Conservation (phyloP, 2,113 vertebrate species). For the Progne subis region DNA sequence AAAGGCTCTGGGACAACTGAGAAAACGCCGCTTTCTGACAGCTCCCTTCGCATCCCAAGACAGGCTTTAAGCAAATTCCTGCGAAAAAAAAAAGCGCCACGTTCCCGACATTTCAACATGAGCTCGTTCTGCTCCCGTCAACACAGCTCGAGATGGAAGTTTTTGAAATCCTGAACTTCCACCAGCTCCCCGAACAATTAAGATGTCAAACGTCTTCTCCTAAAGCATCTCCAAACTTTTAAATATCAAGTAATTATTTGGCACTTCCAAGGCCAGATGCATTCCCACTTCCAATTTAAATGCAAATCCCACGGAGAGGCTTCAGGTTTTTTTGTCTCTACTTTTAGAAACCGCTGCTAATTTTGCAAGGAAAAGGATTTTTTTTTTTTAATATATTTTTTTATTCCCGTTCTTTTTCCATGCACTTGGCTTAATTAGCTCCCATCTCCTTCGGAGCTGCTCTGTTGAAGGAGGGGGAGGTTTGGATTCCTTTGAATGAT, state of each 20-base stretch:
- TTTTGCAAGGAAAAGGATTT: background rate
- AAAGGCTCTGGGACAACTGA: no score
- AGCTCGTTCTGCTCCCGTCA: background rate
- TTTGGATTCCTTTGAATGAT: background rate
- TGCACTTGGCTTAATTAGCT: constrained; percentile 37
- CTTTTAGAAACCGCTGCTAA: constrained; percentile 48
- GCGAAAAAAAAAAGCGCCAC: background rate
- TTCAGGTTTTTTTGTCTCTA: constrained; percentile 47
- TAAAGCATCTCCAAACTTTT: constrained; percentile 61
- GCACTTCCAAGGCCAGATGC: constrained; percentile 55
- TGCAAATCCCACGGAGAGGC: constrained; percentile 58
- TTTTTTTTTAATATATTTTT: background rate
- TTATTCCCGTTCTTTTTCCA: background rate
- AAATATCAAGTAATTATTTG: constrained; percentile 65
- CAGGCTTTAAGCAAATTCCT: background rate
- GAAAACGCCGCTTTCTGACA: background rate
- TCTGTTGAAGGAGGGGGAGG: background rate
- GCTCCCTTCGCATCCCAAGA: background rate
- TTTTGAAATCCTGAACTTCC: constrained; percentile 10
- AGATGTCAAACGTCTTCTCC: constrained; percentile 44
- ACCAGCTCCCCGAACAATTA: constrained; percentile 58
- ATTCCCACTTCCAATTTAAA: constrained; percentile 69
- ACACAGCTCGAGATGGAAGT: background rate
- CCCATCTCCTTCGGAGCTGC: background rate
- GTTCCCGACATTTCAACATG: background rate